Evolutionary conservation across 2,797 vertebrate species (phyloP).

Genomic region (Pyrrhura leucotis): DNA sequence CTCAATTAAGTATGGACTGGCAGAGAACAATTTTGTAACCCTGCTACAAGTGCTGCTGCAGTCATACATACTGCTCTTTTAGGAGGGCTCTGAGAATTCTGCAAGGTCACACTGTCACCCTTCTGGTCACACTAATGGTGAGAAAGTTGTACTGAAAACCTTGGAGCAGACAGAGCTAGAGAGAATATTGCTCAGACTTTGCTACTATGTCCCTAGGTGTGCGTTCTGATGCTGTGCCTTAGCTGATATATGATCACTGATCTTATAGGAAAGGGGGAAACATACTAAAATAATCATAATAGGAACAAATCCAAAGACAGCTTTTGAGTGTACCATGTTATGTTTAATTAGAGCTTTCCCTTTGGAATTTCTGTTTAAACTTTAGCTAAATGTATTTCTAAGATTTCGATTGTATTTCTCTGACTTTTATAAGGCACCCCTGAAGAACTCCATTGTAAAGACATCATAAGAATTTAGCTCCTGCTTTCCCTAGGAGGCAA

Average conservation of each 20-base stretch:
- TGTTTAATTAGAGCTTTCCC: background rate
- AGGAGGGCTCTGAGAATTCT: background rate
- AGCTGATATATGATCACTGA: rapidly evolving
- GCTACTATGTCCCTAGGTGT: background rate
- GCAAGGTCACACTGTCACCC: background rate
- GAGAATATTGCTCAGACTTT: background rate
- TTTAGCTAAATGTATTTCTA: background rate
- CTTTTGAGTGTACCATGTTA: background rate
- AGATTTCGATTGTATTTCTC: rapidly evolving
- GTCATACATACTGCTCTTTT: background rate
- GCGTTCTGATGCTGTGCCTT: background rate
- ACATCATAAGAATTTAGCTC: background rate
- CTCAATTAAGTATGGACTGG: background rate
- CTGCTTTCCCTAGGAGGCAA: background rate
- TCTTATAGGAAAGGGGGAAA: background rate
- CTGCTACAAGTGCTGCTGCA: background rate
- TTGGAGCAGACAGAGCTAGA: background rate
- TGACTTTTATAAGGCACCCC: background rate
- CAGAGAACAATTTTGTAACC: background rate
- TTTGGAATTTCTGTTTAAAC: background rate
- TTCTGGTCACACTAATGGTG: background rate
- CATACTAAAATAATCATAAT: background rate
- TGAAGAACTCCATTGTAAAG: background rate
- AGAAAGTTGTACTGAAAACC: background rate
- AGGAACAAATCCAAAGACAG: background rate